A percentile compares a stretch with the other conserved stretches of the same genome.
phyloP scores from a whole-genome alignment of 2,888 invertebrate genomes.

The Nephrotoma appendiculata region DNA sequence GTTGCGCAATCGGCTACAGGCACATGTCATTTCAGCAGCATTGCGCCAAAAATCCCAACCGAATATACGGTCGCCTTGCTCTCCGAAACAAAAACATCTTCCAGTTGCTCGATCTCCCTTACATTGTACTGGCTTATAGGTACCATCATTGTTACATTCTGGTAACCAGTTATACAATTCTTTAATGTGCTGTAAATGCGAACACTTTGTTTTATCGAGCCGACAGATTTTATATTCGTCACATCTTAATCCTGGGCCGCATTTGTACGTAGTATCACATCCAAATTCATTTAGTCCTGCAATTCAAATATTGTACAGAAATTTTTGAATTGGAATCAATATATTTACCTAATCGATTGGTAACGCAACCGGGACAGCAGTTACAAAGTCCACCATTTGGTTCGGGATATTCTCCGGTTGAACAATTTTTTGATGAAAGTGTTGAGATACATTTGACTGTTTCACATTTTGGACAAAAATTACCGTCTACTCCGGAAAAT shows the following conservation, averaged over 20 bases:
- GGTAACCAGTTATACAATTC: slow-evolving; percentile 24
- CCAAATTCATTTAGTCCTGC: slow-evolving; percentile 22
- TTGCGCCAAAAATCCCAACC: slow-evolving; percentile 43
- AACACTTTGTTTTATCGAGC: too few relatives aligned
- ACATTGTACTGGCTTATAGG: slow-evolving; percentile 48
- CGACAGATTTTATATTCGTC: neutral
- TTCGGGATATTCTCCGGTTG: slow-evolving; percentile 6
- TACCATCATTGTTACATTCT: slow-evolving; percentile 40
- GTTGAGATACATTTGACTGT: neutral
- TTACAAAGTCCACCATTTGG: slow-evolving; percentile 16
- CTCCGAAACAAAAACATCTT: slow-evolving; percentile 50
- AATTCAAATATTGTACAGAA: slow-evolving; percentile 17
- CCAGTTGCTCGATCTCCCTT: slow-evolving; percentile 46
- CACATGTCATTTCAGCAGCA: slow-evolving; percentile 43
- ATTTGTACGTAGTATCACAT: neutral
- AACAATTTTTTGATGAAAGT: neutral
- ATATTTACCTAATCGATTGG: slow-evolving; percentile 10
- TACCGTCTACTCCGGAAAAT: too few relatives aligned
- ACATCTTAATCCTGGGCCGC: neutral
- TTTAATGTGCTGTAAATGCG: neutral
- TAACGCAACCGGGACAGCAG: slow-evolving; percentile 35
- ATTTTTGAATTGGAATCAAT: slow-evolving; percentile 3
- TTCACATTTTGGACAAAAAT: too few relatives aligned
- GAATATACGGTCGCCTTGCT: slow-evolving; percentile 38
- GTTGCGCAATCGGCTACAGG: slow-evolving; percentile 44